Conservation (phyloP, 2,888 invertebrate species). For the Latheticus oryzae region DNA sequence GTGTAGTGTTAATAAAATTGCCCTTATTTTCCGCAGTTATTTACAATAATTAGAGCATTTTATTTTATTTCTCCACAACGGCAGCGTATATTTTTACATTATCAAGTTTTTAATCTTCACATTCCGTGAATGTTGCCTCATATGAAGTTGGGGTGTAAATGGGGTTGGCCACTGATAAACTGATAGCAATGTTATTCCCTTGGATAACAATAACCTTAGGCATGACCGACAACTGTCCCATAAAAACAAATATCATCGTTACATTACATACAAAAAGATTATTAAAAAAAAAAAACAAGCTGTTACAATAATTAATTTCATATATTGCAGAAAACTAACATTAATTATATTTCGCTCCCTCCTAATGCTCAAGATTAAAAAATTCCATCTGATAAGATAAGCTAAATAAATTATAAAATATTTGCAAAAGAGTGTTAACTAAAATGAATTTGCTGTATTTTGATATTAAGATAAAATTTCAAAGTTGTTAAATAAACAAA, state of each 20-base stretch:
- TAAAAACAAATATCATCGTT: constrained; percentile 35
- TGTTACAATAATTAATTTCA: constrained; percentile 29
- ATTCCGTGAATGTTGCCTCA: constrained; percentile 49
- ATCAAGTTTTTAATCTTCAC: constrained; percentile 46
- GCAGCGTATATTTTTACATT: constrained; percentile 40
- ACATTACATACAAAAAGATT: constrained; percentile 23
- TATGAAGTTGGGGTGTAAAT: constrained; percentile 54
- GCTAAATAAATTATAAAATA: constrained; percentile 38
- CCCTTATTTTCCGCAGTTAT: no score
- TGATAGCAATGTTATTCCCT: constrained; percentile 56
- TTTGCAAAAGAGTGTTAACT: no score
- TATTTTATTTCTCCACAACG: constrained; percentile 34
- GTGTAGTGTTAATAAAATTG: no score
- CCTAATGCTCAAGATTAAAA: constrained; percentile 29
- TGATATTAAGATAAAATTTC: no score
- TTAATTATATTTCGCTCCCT: constrained; percentile 6
- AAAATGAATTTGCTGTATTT: constrained; percentile 4
- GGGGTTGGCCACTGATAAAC: constrained; percentile 56
- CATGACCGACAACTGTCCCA: constrained; percentile 40
- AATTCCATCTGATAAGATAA: constrained; percentile 41
- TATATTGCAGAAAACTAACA: constrained; percentile 11
- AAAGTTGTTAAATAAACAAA: no score
- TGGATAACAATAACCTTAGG: constrained; percentile 57
- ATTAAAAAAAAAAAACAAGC: constrained; percentile 20
- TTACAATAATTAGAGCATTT: constrained; percentile 25